Evolutionary conservation across 2,888 invertebrate genomes (phyloP).

Genomic region (Phania funesta): DNA sequence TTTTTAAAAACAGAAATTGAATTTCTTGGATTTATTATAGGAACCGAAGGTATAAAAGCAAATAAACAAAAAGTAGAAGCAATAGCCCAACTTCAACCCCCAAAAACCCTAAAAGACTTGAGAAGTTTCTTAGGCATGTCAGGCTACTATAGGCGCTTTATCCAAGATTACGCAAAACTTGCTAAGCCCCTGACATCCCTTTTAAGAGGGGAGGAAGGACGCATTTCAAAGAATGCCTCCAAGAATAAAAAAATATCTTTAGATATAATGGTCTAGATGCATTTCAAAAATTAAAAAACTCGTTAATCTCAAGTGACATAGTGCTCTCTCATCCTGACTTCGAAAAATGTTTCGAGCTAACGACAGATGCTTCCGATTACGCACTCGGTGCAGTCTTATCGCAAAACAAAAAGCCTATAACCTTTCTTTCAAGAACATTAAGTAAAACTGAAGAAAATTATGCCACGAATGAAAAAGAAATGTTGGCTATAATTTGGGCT

Average conservation of each 20-base stretch:
- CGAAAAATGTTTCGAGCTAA: conserved; percentile 1
- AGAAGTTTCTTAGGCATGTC: conserved; percentile 36
- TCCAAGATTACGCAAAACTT: too few relatives aligned
- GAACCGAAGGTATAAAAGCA: background rate
- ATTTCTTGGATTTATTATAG: background rate
- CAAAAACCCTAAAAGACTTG: conserved; percentile 5
- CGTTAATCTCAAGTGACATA: background rate
- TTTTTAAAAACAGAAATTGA: background rate
- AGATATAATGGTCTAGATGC: conserved; percentile 7
- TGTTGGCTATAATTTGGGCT: too few relatives aligned
- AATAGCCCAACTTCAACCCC: conserved; percentile 3
- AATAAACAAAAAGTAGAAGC: conserved; percentile 10
- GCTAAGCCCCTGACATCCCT: too few relatives aligned
- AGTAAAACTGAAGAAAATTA: too few relatives aligned
- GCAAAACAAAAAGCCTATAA: background rate
- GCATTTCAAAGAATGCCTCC: conserved; percentile 1
- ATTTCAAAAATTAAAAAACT: conserved; percentile 17
- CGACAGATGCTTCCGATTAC: background rate
- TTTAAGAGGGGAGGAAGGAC: too few relatives aligned
- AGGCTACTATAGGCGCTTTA: conserved; percentile 28
- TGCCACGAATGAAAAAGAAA: too few relatives aligned
- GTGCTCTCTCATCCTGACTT: background rate
- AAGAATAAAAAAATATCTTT: conserved; percentile 1
- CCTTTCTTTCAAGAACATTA: background rate
- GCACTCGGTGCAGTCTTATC: background rate